phyloP scores from a whole-genome alignment of 2,797 vertebrate species.

The Amazona ochrocephala region DNA sequence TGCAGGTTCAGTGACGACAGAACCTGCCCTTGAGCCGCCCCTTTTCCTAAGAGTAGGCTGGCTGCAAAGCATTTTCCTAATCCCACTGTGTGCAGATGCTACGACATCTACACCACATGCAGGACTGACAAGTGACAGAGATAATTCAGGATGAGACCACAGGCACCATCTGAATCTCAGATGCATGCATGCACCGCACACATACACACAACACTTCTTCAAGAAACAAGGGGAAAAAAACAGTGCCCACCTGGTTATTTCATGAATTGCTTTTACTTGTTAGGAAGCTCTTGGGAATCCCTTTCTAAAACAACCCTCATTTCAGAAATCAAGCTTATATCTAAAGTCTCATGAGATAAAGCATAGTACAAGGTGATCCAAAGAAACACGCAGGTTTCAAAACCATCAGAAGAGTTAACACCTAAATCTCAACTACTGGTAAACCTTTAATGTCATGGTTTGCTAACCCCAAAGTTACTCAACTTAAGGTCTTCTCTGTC shows the following conservation, averaged over 20 bases:
- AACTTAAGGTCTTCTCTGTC: not conserved
- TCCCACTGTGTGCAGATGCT: not conserved
- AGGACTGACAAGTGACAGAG: not conserved
- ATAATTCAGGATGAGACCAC: not conserved
- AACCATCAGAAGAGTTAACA: not conserved
- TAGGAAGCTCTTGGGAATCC: not conserved
- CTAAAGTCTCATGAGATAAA: not conserved
- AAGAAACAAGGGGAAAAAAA: not conserved
- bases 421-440: not conserved
- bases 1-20: not conserved
- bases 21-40: not conserved
- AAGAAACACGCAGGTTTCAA: not conserved
- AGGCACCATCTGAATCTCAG: not conserved
- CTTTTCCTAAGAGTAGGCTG: not conserved
- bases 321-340: not conserved
- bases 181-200: accelerated
- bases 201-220: not conserved
- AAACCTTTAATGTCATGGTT: not conserved
- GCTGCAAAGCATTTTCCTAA: not conserved
- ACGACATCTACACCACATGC: not conserved
- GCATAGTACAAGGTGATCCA: not conserved
- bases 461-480: not conserved
- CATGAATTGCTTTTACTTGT: not conserved
- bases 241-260: not conserved
- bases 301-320: not conserved